A percentile compares a stretch with the other conserved stretches of the same genome.
phyloP scores from a whole-genome alignment of 2,113 vertebrate species.

The Madoqua kirkii region DNA sequence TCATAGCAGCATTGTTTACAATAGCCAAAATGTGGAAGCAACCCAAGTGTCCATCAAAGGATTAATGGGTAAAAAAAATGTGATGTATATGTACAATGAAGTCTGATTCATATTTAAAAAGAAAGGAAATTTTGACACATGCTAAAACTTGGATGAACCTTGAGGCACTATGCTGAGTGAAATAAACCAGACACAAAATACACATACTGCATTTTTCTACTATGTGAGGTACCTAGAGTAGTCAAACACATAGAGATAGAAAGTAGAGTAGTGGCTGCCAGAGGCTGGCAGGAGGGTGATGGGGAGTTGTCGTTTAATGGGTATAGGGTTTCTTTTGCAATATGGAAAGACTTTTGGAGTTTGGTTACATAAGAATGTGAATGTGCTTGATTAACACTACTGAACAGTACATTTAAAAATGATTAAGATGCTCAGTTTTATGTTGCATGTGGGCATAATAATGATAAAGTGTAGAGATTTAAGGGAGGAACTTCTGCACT shows the following conservation, averaged over 20 bases:
- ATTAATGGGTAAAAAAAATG: not conserved
- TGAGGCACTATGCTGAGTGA: not conserved
- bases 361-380: not conserved
- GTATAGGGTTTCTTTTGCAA: not conserved
- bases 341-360: not conserved
- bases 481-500: not conserved
- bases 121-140: not conserved
- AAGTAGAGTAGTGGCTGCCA: not conserved
- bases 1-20: not conserved
- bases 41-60: not conserved
- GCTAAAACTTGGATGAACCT: not conserved
- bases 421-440: not conserved
- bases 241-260: not conserved
- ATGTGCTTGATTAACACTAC: not conserved
- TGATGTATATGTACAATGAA: not conserved
- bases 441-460: not conserved
- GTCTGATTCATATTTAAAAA: not conserved
- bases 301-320: not conserved
- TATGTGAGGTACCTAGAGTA: not conserved
- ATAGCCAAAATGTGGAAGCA: not conserved
- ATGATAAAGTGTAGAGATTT: not conserved
- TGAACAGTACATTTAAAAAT: not conserved
- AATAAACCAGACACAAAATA: not conserved
- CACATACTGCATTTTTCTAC: not conserved
- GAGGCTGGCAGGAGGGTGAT: fast-evolving